phyloP scores from a whole-genome alignment of 1,140 invertebrate genomes.

The Phthorimaea operculella region DNA sequence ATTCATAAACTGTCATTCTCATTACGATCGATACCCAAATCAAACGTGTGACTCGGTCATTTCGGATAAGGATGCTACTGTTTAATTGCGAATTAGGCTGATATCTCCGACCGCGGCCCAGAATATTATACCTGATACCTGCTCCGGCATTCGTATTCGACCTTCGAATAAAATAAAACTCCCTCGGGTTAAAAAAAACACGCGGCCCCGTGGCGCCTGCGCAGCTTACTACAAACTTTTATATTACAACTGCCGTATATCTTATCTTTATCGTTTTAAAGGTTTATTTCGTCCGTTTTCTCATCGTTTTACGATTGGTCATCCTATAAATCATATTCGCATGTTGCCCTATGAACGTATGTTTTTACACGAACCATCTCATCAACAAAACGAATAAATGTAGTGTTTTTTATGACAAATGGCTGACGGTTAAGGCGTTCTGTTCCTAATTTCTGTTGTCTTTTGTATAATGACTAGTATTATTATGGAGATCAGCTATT shows the following conservation, averaged over 20 bases:
- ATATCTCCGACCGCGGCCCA: not conserved
- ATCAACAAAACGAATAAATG: slow-evolving; percentile 37
- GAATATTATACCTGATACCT: not conserved
- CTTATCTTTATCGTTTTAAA: slow-evolving; percentile 10
- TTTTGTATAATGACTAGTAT: slow-evolving; percentile 3
- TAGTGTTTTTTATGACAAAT: slow-evolving; percentile 20
- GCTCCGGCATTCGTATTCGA: slow-evolving; percentile 32
- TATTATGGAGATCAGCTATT: slow-evolving; percentile 1
- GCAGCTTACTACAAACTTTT: slow-evolving; percentile 16
- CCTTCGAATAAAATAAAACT: slow-evolving; percentile 51
- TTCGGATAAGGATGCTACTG: slow-evolving; percentile 13
- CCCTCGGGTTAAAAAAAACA: slow-evolving; percentile 32
- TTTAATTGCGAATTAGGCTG: slow-evolving; percentile 8
- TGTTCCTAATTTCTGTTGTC: slow-evolving; percentile 13
- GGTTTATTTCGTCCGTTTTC: not conserved
- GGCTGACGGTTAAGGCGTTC: slow-evolving; percentile 14
- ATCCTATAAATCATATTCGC: slow-evolving; percentile 54
- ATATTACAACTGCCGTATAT: not conserved
- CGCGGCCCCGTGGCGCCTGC: slow-evolving; percentile 49
- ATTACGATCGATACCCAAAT: not conserved
- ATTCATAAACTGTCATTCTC: too few relatives aligned
- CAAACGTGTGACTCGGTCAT: slow-evolving; percentile 3
- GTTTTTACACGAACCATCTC: slow-evolving; percentile 43
- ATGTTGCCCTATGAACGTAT: slow-evolving; percentile 37
- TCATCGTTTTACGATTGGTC: not conserved